Base-by-base conservation (phyloP, 2,113 vertebrate species). In the Micromys minutus region DNA sequence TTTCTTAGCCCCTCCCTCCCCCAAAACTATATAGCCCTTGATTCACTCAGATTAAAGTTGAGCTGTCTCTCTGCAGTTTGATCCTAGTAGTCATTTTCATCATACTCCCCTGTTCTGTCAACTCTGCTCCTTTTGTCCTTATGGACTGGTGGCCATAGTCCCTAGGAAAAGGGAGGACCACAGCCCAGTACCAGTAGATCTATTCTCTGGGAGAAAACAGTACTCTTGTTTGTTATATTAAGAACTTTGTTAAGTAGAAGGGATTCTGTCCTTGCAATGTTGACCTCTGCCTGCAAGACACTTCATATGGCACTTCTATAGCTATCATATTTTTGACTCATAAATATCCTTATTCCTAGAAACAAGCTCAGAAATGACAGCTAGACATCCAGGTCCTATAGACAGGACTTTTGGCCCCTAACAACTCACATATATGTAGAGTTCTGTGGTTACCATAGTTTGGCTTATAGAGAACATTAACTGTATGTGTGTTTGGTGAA, bases 301-400 rank as follows among this genome's bases (percentile, higher is more conserved):
- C 17, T 42, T 57, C 47, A 24, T 42, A 29, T 92, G 57, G 39
- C 8, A 63, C 42, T 92, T 94, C 59, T 4, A 71, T 26, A 90
- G 84, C 39, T 26, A 77, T 47, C 12, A 36, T 47, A 76, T 89
- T 89, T 17, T 74, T 55, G 71, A 57, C 16, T 59, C 71, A 42
- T 61, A 85, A 93, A 31, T 52, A 74, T 36, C 65, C 52, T 29
- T 85, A 80, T 86, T 69, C 15, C 59, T 10, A 67, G 72, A 93
- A 93, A 89, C 45, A 95, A 74, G 74, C 24, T 94, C 69, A 76
- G 50, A 96, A 77, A 75, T 85, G 79, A 31, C 31, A 93, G 84
- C 34, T 76, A 52, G 72, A 93, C 15, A 93, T 36, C 39, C n/a
- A 76, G 63, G 5, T 15, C 31, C 93, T 75, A 36, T 7, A 61